Percentiles rank a stretch among this genome's conserved stretches.
phyloP scores from a whole-genome alignment of 2,888 invertebrate species.

The Leucophenga montana region DNA sequence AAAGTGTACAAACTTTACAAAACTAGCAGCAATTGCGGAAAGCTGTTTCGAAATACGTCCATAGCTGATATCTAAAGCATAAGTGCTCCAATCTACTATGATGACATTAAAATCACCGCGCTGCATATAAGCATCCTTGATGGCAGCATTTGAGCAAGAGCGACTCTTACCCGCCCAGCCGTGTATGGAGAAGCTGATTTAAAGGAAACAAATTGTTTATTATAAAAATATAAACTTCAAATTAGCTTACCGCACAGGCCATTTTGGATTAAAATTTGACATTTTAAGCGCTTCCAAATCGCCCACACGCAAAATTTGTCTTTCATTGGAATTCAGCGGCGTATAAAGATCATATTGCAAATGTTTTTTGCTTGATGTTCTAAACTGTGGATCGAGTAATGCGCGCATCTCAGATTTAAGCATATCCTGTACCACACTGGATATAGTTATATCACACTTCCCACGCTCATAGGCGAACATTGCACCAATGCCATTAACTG shows the following conservation, averaged over 20 bases:
- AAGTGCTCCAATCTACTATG: slow-evolving; percentile 68
- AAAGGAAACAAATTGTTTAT: not conserved
- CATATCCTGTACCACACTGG: slow-evolving; percentile 55
- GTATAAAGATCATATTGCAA: slow-evolving; percentile 66
- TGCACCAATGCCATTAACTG: slow-evolving; percentile 26
- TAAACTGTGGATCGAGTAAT: slow-evolving; percentile 42
- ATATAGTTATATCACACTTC: slow-evolving; percentile 58
- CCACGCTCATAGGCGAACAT: slow-evolving; percentile 60
- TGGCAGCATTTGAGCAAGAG: slow-evolving; percentile 64
- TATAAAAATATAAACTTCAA: not conserved
- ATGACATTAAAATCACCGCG: slow-evolving; percentile 66
- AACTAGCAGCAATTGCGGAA: slow-evolving; percentile 55
- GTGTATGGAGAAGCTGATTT: slow-evolving; percentile 59
- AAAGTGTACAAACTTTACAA: slow-evolving; percentile 64
- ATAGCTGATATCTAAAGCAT: slow-evolving; percentile 62
- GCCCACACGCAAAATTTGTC: slow-evolving; percentile 54
- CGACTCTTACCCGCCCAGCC: slow-evolving; percentile 66
- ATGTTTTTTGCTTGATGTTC: slow-evolving; percentile 45
- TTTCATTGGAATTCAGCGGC: slow-evolving; percentile 52
- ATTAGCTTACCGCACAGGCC: slow-evolving; percentile 62
- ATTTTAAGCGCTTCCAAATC: slow-evolving; percentile 50
- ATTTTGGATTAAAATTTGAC: slow-evolving; percentile 63
- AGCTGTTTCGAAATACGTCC: slow-evolving; percentile 60
- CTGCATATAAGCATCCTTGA: slow-evolving; percentile 66
- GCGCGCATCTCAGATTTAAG: slow-evolving; percentile 49